phyloP scores from a whole-genome alignment of 1,140 invertebrate species.

The Sycophila sp. region DNA sequence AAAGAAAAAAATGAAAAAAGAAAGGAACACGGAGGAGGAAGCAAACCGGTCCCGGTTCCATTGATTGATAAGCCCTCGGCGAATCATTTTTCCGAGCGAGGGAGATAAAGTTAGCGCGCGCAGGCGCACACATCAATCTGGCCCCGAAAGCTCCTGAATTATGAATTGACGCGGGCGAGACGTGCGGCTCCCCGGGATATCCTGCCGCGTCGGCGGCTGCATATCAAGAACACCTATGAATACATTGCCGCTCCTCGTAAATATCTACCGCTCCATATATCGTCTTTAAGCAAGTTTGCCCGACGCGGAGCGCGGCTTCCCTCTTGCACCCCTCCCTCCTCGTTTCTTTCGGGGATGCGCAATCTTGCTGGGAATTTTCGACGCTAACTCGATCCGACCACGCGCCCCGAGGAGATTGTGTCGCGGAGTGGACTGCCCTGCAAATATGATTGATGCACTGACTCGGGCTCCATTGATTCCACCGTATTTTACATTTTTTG shows the following conservation, averaged over 20 bases:
- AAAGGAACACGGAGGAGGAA: not conserved
- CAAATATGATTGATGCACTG: too few species aligned
- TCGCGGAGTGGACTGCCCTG: too few species aligned
- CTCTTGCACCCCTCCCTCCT: not conserved
- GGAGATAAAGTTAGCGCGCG: not conserved
- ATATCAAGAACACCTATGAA: constrained; percentile 25
- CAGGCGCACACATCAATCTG: not conserved
- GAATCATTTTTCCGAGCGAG: not conserved
- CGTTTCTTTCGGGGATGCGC: not conserved
- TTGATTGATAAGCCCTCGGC: not conserved
- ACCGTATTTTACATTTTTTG: too few species aligned
- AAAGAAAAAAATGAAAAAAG: not conserved
- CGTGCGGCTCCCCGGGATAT: not conserved
- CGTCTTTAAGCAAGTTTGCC: constrained; percentile 26
- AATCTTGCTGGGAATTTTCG: constrained; percentile 1
- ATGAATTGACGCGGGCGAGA: constrained; percentile 9
- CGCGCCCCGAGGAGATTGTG: too few species aligned
- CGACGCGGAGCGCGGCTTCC: not conserved
- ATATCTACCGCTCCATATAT: constrained; percentile 19
- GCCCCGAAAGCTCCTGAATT: constrained; percentile 16
- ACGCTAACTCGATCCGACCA: not conserved
- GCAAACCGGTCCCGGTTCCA: too few species aligned
- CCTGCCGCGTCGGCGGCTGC: not conserved
- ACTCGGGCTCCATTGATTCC: too few species aligned
- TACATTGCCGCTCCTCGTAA: constrained; percentile 8